Conservation (phyloP, 2,113 vertebrate genomes). For the Psilopogon haemacephalus region DNA sequence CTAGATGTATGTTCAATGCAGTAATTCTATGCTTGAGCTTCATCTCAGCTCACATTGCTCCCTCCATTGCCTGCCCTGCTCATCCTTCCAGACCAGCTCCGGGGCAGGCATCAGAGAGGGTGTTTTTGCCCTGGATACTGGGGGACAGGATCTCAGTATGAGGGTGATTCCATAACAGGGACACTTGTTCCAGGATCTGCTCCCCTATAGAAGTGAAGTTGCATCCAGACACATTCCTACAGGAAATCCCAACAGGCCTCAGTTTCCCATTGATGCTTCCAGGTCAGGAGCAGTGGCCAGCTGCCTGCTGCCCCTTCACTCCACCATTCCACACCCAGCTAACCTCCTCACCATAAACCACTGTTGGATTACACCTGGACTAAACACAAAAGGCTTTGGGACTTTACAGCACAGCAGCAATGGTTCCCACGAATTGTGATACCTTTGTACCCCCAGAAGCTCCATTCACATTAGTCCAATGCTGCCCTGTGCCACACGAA, state of each 20-base stretch:
- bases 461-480: rapidly evolving
- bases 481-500: rapidly evolving
- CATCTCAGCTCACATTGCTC: rapidly evolving
- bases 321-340: not conserved
- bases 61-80: not conserved
- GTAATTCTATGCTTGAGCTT: not conserved
- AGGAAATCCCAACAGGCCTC: rapidly evolving
- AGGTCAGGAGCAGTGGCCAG: not conserved
- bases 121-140: not conserved
- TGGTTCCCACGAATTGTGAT: not conserved
- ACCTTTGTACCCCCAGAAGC: not conserved
- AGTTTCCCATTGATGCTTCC: not conserved
- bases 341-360: not conserved
- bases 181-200: not conserved
- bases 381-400: not conserved
- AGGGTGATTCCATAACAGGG: not conserved
- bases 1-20: not conserved
- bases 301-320: rapidly evolving
- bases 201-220: not conserved
- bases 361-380: not conserved
- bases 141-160: not conserved
- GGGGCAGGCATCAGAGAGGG: not conserved
- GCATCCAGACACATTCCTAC: rapidly evolving
- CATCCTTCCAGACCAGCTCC: not conserved
- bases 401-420: rapidly evolving